Evolutionary conservation across 2,797 vertebrate species (phyloP), one percentile per base, ranked within the genome.

Genomic region (Vultur gryphus): DNA sequence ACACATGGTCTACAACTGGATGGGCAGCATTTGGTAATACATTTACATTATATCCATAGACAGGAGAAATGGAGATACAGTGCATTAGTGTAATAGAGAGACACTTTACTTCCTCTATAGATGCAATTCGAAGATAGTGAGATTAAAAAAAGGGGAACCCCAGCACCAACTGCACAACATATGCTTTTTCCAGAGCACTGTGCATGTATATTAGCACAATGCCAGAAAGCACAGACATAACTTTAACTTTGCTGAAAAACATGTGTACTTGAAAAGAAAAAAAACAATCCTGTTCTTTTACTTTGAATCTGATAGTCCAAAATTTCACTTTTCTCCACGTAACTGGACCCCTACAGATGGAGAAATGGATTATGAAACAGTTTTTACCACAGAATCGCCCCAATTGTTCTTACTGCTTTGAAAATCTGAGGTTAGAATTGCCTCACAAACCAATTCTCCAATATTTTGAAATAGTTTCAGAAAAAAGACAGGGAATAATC

Each of bases 1-100:
- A 33, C 20, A 37, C 17, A 5, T 0, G 0, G 5, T 26, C 25
- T 69, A n/a, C 29, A 55, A 3, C 11, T 21, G 17, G 11, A n/a
- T 33, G 14, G 41, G 16, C 28, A 94, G 62, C 16, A 35, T 29
- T 49, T 76, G 16, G 12, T 4, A 21, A 72, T 3, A 33, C 16
- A 8, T 48, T 67, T 16, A 7, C 10, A 3, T 25, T 46, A 4
- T 11, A n/a, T 8, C 26, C 41, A 28, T 6, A 46, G 61, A 10
- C 20, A 80, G 54, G 11, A 77, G 39, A 70, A 46, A 49, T 9
- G 9, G 21, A 77, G 18, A 55, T 20, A 5, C 7, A 69, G 67
- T 4, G 33, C 26, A 31, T 10, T 2, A 4, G 10, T 13, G 5
- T 14, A 35, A 33, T 0, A 48, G 33, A 64, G 51, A 31, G 16